Evolutionary conservation across 2,113 vertebrate species (phyloP).

Genomic region (Erinaceus europaeus): DNA sequence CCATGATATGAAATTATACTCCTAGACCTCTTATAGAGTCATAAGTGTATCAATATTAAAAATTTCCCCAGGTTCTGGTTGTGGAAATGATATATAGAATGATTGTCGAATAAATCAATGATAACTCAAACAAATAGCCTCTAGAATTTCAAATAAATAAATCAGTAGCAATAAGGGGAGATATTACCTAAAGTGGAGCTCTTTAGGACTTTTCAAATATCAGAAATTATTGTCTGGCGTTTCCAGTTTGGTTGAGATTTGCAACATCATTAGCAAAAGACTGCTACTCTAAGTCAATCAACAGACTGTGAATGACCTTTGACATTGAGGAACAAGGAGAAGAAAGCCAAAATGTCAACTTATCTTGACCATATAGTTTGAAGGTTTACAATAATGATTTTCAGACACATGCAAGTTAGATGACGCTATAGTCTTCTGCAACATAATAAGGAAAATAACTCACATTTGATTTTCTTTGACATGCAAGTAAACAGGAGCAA

Average conservation of each 20-base stretch:
- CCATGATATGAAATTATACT: neutral
- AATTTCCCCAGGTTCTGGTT: neutral
- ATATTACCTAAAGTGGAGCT: neutral
- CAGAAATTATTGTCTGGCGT: neutral
- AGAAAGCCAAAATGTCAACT: conserved; percentile 3
- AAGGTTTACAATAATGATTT: conserved; percentile 13
- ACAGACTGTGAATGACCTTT: neutral
- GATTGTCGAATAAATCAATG: neutral
- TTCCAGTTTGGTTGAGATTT: neutral
- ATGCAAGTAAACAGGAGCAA: neutral
- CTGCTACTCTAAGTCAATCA: neutral
- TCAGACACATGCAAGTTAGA: neutral
- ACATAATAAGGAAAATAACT: conserved; percentile 4
- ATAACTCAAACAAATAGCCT: neutral
- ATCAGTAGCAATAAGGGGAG: neutral
- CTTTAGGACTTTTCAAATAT: neutral
- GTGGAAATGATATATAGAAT: neutral
- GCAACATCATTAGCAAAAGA: neutral
- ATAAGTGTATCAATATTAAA: neutral
- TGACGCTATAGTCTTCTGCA: neutral
- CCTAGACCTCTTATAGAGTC: neutral
- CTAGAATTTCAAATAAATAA: neutral
- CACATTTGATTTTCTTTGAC: conserved; percentile 4
- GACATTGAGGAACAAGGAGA: neutral
- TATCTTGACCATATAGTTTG: neutral